phyloP scores from a whole-genome alignment of 2,888 invertebrate species.

The Brachyptera risi region DNA sequence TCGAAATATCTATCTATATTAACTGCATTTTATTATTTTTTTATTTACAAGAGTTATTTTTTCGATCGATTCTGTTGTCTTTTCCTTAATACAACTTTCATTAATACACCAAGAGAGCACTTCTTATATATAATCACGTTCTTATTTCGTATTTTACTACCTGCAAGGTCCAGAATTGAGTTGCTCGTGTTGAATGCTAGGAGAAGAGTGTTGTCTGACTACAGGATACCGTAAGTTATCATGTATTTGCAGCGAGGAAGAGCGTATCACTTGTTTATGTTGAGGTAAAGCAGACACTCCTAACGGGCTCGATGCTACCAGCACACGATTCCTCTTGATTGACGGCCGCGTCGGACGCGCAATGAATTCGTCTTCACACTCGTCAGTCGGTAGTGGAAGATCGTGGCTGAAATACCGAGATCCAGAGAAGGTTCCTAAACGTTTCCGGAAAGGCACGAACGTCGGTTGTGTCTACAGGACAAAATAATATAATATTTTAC shows the following conservation, averaged over 20 bases:
- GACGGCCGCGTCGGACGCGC: constrained; percentile 23
- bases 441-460: constrained; percentile 47
- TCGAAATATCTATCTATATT: no score
- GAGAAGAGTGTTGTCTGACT: constrained; percentile 50
- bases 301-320: constrained; percentile 34
- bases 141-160: no score
- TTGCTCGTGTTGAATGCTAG: constrained; percentile 42
- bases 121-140: no score
- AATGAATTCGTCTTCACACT: constrained; percentile 52
- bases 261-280: constrained; percentile 40
- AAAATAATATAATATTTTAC: no score
- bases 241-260: constrained; percentile 43
- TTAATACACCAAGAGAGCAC: no score
- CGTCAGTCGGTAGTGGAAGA: constrained; percentile 56
- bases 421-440: constrained; percentile 49
- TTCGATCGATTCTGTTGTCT: no score
- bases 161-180: constrained; percentile 35
- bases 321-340: constrained; percentile 35
- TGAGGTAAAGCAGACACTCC: constrained; percentile 32
- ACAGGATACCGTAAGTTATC: constrained; percentile 41
- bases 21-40: no score
- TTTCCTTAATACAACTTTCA: no score
- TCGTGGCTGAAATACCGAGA: constrained; percentile 59
- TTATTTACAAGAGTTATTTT: no score
- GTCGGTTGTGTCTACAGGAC: constrained; percentile 40